Percentiles rank a stretch among this genome's conserved stretches.
phyloP scores from a whole-genome alignment of 1,140 invertebrate genomes.

The Oscheius sp. region DNA sequence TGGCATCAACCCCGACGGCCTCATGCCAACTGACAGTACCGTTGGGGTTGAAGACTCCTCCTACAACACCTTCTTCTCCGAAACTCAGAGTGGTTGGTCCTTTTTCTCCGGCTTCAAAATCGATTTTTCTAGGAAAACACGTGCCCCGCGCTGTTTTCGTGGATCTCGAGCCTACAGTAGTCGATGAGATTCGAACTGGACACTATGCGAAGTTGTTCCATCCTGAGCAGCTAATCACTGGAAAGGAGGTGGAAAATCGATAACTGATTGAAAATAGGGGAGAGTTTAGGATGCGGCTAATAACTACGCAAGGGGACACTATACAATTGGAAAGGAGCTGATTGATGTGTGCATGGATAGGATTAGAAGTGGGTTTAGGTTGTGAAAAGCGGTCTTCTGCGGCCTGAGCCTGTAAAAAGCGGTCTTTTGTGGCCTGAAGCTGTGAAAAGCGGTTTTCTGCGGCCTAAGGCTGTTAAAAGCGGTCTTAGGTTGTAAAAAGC shows the following conservation, averaged over 20 bases:
- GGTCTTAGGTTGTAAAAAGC: too few relatives aligned
- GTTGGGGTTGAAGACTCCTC: slow-evolving; percentile 26
- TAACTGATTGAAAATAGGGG: neutral
- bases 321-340: slow-evolving; percentile 64
- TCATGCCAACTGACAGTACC: slow-evolving; percentile 25
- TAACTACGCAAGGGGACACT: slow-evolving; percentile 64
- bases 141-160: slow-evolving; percentile 64
- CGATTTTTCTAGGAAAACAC: slow-evolving; percentile 69
- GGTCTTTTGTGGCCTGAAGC: too few relatives aligned
- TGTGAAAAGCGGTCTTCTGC: too few relatives aligned
- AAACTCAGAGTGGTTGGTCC: slow-evolving; percentile 27
- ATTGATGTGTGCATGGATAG: slow-evolving; percentile 63
- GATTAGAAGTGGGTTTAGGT: slow-evolving; percentile 52
- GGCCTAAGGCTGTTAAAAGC: too few relatives aligned
- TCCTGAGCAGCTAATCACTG: slow-evolving; percentile 62
- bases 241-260: slow-evolving; percentile 49
- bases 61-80: slow-evolving; percentile 38
- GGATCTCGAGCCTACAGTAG: slow-evolving; percentile 64
- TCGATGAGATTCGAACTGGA: slow-evolving; percentile 62
- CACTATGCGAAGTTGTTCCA: slow-evolving; percentile 62
- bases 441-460: too few relatives aligned
- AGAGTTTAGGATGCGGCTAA: slow-evolving; percentile 62
- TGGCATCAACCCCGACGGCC: slow-evolving; percentile 66
- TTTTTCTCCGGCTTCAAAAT: slow-evolving; percentile 66
- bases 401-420: too few relatives aligned